phyloP scores from a whole-genome alignment of 1,140 invertebrate genomes.

The Vanessa tameamea region DNA sequence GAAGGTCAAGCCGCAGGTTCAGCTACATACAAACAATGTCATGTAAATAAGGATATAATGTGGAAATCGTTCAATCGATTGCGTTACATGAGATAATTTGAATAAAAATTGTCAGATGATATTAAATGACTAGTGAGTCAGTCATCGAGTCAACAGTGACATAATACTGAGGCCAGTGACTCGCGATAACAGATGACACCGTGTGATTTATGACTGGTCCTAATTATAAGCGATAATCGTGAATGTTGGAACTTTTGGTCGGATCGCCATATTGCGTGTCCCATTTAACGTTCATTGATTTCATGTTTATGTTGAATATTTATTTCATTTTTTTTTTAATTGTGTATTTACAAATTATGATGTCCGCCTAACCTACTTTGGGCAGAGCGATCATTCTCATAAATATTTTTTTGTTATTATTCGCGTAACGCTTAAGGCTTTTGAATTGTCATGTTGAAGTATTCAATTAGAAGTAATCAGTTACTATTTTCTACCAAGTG shows the following conservation, averaged over 20 bases:
- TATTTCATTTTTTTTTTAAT: not conserved
- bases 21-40: not conserved
- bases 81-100: slow-evolving; percentile 10
- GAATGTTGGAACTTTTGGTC: slow-evolving; percentile 19
- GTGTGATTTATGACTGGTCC: slow-evolving; percentile 48
- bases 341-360: not conserved
- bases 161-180: slow-evolving; percentile 52
- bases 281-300: slow-evolving; percentile 9
- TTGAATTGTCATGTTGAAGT: no score
- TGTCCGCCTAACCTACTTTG: no score
- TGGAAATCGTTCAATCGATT: not conserved
- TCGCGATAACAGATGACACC: slow-evolving; percentile 43
- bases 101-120: slow-evolving; percentile 2
- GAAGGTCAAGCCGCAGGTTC: not conserved
- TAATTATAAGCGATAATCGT: slow-evolving; percentile 54
- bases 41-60: not conserved
- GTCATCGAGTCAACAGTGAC: slow-evolving; percentile 44
- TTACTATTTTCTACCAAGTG: no score
- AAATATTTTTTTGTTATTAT: no score
- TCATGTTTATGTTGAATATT: not conserved
- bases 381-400: no score
- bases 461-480: no score
- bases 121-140: slow-evolving; percentile 11
- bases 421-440: no score
- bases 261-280: slow-evolving; percentile 5